Conservation (phyloP, 1,140 invertebrate species). For the Orchesella cincta region DNA sequence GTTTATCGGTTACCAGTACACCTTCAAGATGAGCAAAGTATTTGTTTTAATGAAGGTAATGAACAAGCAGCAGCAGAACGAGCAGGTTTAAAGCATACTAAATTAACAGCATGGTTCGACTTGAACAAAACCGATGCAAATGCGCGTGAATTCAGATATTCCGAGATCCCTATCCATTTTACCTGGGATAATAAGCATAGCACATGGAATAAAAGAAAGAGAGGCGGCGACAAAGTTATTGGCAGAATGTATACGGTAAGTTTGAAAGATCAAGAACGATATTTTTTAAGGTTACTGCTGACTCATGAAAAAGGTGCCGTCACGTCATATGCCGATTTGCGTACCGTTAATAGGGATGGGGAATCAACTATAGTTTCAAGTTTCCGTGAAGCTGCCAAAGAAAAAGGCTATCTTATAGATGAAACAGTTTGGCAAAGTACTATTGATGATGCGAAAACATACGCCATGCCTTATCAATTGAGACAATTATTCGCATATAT, state of each 20-base stretch:
- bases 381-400: background rate
- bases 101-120: background rate
- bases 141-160: background rate
- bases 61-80: background rate
- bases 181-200: background rate
- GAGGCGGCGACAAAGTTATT: background rate
- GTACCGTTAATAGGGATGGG: background rate
- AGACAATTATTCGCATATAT: background rate
- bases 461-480: background rate
- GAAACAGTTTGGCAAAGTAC: background rate
- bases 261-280: background rate
- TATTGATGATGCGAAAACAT: background rate
- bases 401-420: background rate
- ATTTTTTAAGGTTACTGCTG: background rate
- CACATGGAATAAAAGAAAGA: background rate
- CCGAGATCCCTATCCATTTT: background rate
- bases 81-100: too few relatives aligned
- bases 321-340: background rate
- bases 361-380: background rate
- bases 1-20: slow-evolving; percentile 58
- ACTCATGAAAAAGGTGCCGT: background rate
- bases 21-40: slow-evolving; percentile 58
- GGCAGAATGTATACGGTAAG: background rate
- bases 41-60: slow-evolving; percentile 55
- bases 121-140: background rate